A percentile compares a stretch with the other conserved stretches of the same genome.
Conservation (phyloP, 2,797 vertebrate genomes). For the Melopsittacus undulatus region DNA sequence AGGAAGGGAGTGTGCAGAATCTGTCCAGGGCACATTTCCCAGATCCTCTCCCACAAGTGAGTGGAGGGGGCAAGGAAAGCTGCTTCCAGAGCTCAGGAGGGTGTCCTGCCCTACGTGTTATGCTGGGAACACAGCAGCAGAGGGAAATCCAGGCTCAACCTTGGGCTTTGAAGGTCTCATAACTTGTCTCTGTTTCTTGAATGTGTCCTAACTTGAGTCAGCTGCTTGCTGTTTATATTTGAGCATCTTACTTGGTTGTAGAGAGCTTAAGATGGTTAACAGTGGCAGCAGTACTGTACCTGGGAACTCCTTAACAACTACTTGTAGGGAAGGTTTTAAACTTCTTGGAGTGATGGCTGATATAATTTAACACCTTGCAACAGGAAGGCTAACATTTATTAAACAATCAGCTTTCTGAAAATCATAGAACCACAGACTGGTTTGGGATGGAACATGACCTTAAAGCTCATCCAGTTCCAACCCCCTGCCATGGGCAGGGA, state of each 20-base stretch:
- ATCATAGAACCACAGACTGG: not conserved
- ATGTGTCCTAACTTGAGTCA: not conserved
- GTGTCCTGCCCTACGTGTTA: not conserved
- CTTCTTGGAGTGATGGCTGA: not conserved
- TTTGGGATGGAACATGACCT: not conserved
- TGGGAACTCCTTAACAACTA: not conserved
- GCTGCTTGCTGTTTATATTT: not conserved
- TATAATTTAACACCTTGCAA: not conserved
- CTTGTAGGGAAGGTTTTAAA: not conserved
- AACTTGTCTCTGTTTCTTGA: not conserved
- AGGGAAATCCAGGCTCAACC: not conserved
- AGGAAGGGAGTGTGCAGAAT: not conserved
- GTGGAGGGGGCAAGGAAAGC: not conserved
- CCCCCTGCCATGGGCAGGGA: not conserved
- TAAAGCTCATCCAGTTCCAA: not conserved
- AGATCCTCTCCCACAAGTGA: not conserved
- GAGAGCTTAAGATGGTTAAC: not conserved
- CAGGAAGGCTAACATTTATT: not conserved
- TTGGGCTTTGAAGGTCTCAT: not conserved
- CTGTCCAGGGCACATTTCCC: rapidly evolving
- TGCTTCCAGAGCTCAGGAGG: not conserved
- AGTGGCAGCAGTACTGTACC: not conserved
- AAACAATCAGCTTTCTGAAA: not conserved
- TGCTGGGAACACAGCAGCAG: not conserved
- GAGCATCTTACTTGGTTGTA: not conserved